These are phyloP conservation scores for Lutjanus argentimaculatus DNA, from an alignment of 2,797 vertebrate species.

Conservation along the genomic window DNA sequence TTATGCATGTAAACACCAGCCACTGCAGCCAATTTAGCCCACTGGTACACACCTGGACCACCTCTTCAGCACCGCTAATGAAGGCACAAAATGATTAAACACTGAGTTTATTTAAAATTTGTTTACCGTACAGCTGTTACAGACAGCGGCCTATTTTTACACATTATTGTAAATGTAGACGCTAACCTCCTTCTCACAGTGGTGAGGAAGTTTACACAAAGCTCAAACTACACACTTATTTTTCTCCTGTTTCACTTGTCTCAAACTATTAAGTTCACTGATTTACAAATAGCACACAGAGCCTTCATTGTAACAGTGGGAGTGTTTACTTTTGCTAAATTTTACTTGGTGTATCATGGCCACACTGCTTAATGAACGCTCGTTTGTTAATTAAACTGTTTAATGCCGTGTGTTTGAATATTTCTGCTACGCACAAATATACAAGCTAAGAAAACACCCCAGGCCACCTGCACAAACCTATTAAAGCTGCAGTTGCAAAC, in stretches of 20 bases:
- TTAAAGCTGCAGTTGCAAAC: conserved; percentile 1
- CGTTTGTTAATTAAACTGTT: neutral
- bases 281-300: neutral
- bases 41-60: conserved; percentile 72
- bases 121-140: conserved; percentile 63
- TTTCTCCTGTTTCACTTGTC: neutral
- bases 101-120: conserved; percentile 65
- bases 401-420: neutral
- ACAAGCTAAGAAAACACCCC: neutral
- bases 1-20: conserved; percentile 55
- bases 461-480: neutral
- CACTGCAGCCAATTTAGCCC: conserved; percentile 56
- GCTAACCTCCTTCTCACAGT: conserved; percentile 50
- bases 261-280: neutral
- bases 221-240: neutral
- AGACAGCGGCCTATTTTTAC: conserved; percentile 53
- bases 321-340: conserved; percentile 1
- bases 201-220: conserved; percentile 5
- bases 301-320: neutral
- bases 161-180: conserved; percentile 48
- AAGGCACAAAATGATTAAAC: conserved; percentile 69
- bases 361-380: neutral
- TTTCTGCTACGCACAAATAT: neutral
- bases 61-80: conserved; percentile 58
- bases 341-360: neutral